Evolutionary conservation across 2,113 vertebrate genomes (phyloP).

Genomic region (Alligator sinensis): DNA sequence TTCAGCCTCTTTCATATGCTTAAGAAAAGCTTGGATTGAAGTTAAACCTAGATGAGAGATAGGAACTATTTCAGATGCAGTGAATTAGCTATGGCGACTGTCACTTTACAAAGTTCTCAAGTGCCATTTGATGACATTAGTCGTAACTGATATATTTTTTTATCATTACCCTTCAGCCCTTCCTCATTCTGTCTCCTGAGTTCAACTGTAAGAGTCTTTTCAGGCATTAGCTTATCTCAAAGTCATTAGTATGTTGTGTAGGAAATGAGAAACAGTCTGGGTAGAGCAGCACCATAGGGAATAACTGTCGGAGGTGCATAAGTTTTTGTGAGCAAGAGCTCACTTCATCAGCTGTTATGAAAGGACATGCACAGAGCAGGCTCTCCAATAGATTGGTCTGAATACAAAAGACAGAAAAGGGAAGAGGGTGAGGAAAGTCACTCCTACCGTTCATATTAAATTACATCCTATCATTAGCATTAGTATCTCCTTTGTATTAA

Average conservation of each 20-base stretch:
- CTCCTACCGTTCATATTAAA: background rate
- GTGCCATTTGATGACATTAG: background rate
- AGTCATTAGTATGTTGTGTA: too few relatives aligned
- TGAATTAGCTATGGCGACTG: constrained; percentile 1
- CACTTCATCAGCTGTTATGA: too few relatives aligned
- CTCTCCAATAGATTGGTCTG: too few relatives aligned
- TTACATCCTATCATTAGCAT: constrained; percentile 32
- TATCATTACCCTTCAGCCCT: background rate
- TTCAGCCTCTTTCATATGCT: constrained; percentile 39
- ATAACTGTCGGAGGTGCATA: too few relatives aligned
- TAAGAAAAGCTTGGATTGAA: constrained; percentile 51
- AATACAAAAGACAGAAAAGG: too few relatives aligned
- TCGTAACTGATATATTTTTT: background rate
- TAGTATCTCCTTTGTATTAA: background rate
- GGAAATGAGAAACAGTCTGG: too few relatives aligned
- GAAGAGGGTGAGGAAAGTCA: background rate
- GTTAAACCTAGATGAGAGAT: constrained; percentile 33
- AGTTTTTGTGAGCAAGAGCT: too few relatives aligned
- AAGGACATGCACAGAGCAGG: too few relatives aligned
- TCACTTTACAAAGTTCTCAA: constrained; percentile 23
- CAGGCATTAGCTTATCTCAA: background rate
- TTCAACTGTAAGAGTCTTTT: background rate
- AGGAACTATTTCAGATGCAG: constrained; percentile 46
- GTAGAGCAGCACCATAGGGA: too few relatives aligned
- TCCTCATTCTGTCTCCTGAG: background rate